Evolutionary conservation across 2,888 invertebrate genomes (phyloP).

Genomic region (Ormia ochracea): DNA sequence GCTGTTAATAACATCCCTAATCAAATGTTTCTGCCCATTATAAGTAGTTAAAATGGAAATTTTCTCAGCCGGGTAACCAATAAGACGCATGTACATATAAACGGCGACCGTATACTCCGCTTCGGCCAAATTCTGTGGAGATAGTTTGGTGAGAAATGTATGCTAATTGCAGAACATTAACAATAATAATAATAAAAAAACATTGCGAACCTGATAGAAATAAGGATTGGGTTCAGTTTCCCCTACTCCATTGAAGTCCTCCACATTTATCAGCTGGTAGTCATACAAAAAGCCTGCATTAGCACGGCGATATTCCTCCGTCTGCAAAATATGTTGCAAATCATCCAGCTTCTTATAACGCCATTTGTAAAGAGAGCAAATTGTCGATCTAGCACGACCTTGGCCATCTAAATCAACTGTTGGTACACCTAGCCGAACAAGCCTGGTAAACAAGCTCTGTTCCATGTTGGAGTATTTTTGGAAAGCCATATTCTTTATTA

Average conservation of each 20-base stretch:
- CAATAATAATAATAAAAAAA: no score
- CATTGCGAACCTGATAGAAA: conserved; percentile 90
- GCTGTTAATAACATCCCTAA: conserved; percentile 95
- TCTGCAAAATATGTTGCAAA: conserved; percentile 89
- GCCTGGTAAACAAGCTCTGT: conserved; percentile 96
- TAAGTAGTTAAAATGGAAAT: conserved; percentile 99
- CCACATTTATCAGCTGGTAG: conserved; percentile 97
- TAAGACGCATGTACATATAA: conserved; percentile 98
- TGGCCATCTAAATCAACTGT: conserved; percentile 98
- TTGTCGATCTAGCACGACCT: conserved; percentile 92
- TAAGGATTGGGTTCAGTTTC: conserved; percentile 98
- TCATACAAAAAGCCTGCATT: conserved; percentile 96
- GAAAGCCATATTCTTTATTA: conserved; percentile 99
- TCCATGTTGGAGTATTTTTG: conserved; percentile 99
- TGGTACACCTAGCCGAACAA: conserved; percentile 97
- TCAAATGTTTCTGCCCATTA: conserved; percentile 98
- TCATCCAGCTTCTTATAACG: conserved; percentile 97
- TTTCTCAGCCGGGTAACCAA: conserved; percentile 97
- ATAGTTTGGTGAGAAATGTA: no score
- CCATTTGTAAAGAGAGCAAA: conserved; percentile 97
- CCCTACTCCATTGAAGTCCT: conserved; percentile 96
- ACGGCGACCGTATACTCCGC: conserved; percentile 97
- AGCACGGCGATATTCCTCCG: conserved; percentile 90
- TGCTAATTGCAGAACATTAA: neutral
- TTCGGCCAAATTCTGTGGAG: conserved; percentile 86